Evolutionary conservation across 2,113 vertebrate species (phyloP).

Genomic region (Eurypyga helias): DNA sequence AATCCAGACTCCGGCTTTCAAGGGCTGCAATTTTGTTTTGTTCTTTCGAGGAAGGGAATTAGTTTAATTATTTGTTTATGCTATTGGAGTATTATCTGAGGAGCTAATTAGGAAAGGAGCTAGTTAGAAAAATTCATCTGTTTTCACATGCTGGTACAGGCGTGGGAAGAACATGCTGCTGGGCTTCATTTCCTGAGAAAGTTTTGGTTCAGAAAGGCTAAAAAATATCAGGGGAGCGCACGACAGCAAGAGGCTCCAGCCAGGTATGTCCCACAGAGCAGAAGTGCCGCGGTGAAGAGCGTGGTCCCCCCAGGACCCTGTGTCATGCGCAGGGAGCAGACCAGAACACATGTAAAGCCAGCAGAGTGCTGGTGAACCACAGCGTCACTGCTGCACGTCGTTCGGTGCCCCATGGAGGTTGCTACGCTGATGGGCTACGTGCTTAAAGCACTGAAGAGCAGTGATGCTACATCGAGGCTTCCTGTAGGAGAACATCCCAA

Average conservation of each 20-base stretch:
- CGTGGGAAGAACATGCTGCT: neutral
- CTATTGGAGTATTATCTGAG: neutral
- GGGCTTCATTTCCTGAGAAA: neutral
- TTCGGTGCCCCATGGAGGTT: fast-evolving
- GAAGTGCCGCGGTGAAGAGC: neutral
- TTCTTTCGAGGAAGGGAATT: neutral
- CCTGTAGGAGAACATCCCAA: neutral
- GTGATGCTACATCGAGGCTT: neutral
- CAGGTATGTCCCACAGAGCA: neutral
- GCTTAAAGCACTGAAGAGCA: neutral
- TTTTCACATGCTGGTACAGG: fast-evolving
- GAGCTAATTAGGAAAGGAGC: neutral
- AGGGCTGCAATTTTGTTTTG: neutral
- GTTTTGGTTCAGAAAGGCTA: neutral
- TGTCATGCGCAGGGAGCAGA: fast-evolving
- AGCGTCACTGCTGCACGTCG: neutral
- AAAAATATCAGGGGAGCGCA: neutral
- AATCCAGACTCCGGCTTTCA: neutral
- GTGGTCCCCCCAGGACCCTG: neutral
- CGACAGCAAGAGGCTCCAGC: neutral
- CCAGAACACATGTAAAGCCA: neutral
- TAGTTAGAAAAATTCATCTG: neutral
- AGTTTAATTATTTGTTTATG: neutral
- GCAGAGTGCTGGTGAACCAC: fast-evolving
- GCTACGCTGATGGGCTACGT: fast-evolving